Conservation (phyloP, 1,140 invertebrate genomes). For the Drosophila lini region DNA sequence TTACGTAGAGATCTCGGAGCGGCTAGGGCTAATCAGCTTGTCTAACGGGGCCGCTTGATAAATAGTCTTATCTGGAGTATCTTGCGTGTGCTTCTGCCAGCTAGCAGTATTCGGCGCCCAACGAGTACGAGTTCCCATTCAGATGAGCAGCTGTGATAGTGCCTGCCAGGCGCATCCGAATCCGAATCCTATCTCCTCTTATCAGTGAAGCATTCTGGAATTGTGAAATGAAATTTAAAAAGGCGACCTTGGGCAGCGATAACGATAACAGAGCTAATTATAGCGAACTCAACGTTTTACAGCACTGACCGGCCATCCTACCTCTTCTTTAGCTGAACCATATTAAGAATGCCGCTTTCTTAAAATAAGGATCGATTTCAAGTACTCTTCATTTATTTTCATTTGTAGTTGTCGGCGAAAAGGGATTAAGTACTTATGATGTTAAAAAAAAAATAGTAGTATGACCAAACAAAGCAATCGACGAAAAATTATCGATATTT, state of each 20-base stretch:
- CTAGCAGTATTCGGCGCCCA: conserved; percentile 2
- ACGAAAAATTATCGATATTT: conserved; percentile 6
- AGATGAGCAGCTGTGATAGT: conserved; percentile 27
- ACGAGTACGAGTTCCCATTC: conserved; percentile 8
- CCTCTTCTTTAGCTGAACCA: not conserved
- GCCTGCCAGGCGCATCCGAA: conserved; percentile 39
- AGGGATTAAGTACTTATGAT: not conserved
- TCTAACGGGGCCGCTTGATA: conserved; percentile 55
- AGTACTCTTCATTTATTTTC: not conserved
- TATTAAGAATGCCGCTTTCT: not conserved
- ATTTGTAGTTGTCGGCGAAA: no score
- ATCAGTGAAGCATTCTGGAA: conserved; percentile 38
- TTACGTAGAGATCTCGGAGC: conserved; percentile 31
- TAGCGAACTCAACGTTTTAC: not conserved
- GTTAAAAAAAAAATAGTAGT: not conserved
- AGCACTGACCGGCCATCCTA: no score
- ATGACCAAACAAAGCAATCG: not conserved
- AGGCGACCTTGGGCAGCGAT: conserved; percentile 39
- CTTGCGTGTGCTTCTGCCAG: conserved; percentile 24
- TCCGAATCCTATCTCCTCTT: conserved; percentile 67
- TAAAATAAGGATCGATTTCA: no score
- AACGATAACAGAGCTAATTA: not conserved
- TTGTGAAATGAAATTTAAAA: conserved; percentile 33
- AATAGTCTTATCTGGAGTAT: conserved; percentile 51
- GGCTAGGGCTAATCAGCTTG: conserved; percentile 41